Evolutionary conservation across 1,140 invertebrate genomes (phyloP).

Genomic region (Amphibalanus amphitrite): DNA sequence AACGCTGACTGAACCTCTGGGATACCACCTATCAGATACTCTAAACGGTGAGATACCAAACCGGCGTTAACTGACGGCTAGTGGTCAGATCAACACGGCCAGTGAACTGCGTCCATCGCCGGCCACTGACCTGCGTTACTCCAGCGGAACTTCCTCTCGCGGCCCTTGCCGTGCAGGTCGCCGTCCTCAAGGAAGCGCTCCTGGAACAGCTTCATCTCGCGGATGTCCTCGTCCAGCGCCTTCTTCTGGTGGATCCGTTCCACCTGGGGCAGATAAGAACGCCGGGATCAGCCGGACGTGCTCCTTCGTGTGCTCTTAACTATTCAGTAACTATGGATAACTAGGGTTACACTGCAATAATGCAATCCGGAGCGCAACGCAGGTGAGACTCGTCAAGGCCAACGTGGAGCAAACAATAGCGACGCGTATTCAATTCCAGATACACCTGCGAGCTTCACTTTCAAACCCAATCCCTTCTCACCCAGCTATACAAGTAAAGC

Average conservation of each 20-base stretch:
- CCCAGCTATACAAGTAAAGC: too few species aligned
- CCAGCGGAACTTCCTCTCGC: conserved; percentile 64
- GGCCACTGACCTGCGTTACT: conserved; percentile 50
- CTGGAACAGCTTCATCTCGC: conserved; percentile 54
- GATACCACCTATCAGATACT: not conserved
- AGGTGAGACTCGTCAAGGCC: too few species aligned
- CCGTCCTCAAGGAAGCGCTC: conserved; percentile 71
- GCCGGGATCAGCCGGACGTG: conserved; percentile 11
- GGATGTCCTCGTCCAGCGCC: conserved; percentile 60
- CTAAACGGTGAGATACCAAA: not conserved
- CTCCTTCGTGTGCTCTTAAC: too few species aligned
- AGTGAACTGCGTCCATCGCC: conserved; percentile 50
- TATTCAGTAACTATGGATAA: too few species aligned
- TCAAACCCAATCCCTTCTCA: too few species aligned
- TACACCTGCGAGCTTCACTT: not conserved
- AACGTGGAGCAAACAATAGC: too few species aligned
- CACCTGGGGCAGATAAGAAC: conserved; percentile 11
- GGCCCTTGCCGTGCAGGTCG: conserved; percentile 52
- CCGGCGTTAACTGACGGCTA: too few species aligned
- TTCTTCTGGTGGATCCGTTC: conserved; percentile 30
- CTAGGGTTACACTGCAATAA: too few species aligned
- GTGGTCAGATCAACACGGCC: too few species aligned
- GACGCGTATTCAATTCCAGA: too few species aligned
- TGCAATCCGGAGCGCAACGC: too few species aligned
- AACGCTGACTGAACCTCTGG: not conserved